Evolutionary conservation across 2,888 invertebrate genomes (phyloP).

Genomic region (Listrodromus nycthemerus): DNA sequence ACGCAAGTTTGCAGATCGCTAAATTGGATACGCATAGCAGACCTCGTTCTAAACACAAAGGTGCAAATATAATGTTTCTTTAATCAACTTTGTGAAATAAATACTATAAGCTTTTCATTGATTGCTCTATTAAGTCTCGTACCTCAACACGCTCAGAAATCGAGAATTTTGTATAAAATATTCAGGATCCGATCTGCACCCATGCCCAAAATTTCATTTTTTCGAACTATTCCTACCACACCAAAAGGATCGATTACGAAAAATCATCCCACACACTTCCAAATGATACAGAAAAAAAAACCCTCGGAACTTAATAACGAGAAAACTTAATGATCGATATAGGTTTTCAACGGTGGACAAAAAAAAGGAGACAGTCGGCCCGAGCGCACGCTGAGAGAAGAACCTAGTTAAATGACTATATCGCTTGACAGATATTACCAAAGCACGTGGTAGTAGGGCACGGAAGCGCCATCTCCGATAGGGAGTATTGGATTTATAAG

Average conservation of each 20-base stretch:
- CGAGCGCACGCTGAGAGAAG: too few relatives aligned
- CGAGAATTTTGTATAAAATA: too few relatives aligned
- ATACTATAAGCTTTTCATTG: neutral
- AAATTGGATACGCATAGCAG: neutral
- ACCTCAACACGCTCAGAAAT: neutral
- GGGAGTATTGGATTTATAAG: too few relatives aligned
- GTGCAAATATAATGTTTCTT: neutral
- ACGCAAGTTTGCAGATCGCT: neutral
- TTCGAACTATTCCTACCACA: too few relatives aligned
- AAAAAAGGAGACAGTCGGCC: neutral
- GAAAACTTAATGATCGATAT: neutral
- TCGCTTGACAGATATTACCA: too few relatives aligned
- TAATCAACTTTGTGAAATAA: neutral
- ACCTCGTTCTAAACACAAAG: neutral
- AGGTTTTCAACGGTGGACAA: neutral
- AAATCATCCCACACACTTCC: neutral
- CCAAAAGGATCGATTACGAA: neutral
- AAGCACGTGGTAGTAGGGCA: too few relatives aligned
- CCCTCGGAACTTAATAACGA: neutral
- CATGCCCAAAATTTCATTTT: too few relatives aligned
- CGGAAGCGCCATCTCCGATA: too few relatives aligned
- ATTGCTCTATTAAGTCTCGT: neutral
- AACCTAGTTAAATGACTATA: too few relatives aligned
- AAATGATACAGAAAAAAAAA: neutral
- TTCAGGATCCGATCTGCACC: too few relatives aligned